phyloP scores from a whole-genome alignment of 2,888 invertebrate species.

The Scaptodrosophila latifasciaeformis region DNA sequence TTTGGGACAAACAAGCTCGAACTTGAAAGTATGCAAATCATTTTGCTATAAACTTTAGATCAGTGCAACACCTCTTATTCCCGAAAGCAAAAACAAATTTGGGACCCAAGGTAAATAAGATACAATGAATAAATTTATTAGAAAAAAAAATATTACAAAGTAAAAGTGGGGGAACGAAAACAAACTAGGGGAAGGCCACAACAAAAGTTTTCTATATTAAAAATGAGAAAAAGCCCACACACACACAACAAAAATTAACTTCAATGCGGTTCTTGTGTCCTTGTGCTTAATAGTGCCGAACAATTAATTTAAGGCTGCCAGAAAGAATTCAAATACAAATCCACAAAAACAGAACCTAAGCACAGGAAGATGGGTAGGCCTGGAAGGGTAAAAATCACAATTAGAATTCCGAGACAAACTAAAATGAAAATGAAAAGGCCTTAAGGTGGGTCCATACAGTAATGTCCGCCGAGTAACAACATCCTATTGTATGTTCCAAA shows the following conservation, averaged over 20 bases:
- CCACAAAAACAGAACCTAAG: conserved; percentile 1
- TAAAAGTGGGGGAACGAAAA: too few relatives aligned
- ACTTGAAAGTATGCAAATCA: too few relatives aligned
- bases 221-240: background rate
- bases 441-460: conserved; percentile 47
- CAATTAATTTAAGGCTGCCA: conserved; percentile 42
- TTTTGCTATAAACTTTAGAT: too few relatives aligned
- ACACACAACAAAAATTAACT: conserved; percentile 23
- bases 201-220: conserved; percentile 4
- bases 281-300: conserved; percentile 51
- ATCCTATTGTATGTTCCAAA: too few relatives aligned
- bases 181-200: too few relatives aligned
- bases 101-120: too few relatives aligned
- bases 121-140: too few relatives aligned
- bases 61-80: too few relatives aligned
- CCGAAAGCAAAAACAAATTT: too few relatives aligned
- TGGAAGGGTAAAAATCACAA: background rate
- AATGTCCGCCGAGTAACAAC: conserved; percentile 37
- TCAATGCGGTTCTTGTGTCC: conserved; percentile 31
- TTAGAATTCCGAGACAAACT: conserved; percentile 17
- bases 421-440: conserved; percentile 60
- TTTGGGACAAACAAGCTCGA: too few relatives aligned
- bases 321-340: background rate
- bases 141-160: too few relatives aligned
- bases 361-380: background rate